A percentile compares a stretch with the other conserved stretches of the same genome.
Conservation (phyloP, 2,888 invertebrate genomes). For the Cephus spinipes region DNA sequence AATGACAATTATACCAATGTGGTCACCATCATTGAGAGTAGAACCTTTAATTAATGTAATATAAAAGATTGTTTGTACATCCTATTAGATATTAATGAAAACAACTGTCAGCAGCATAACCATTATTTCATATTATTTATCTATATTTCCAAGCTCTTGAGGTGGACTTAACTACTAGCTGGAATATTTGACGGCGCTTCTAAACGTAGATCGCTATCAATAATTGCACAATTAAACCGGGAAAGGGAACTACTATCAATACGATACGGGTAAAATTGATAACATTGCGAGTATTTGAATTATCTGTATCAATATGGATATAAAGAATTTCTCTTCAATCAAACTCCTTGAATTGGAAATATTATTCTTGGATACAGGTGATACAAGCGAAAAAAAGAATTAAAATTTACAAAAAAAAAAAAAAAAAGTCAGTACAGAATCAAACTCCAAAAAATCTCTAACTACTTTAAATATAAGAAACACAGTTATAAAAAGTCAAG, state of each 20-base stretch:
- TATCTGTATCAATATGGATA: too few species aligned
- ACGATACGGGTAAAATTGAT: not conserved
- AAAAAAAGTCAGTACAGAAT: too few species aligned
- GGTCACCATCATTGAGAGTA: conserved; percentile 15
- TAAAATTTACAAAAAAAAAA: too few species aligned
- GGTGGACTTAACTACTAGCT: conserved; percentile 58
- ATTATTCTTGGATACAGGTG: not conserved
- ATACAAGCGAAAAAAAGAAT: not conserved
- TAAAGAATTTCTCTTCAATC: not conserved
- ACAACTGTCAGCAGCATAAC: not conserved
- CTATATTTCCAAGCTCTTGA: conserved; percentile 24
- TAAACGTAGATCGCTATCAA: conserved; percentile 42
- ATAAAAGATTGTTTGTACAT: not conserved
- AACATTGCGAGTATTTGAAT: too few species aligned
- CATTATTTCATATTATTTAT: not conserved
- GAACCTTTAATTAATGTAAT: conserved; percentile 26
- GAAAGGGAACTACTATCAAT: conserved; percentile 36
- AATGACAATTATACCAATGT: too few species aligned
- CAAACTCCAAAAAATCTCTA: too few species aligned
- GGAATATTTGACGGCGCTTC: conserved; percentile 59
- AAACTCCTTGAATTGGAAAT: not conserved
- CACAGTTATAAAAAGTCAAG: not conserved
- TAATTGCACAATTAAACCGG: conserved; percentile 46
- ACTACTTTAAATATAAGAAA: conserved; percentile 3
- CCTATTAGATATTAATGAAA: not conserved